Evolutionary conservation across 2,797 vertebrate genomes (phyloP), one percentile per base, ranked within the genome.

Genomic region (Euphonia xanthogaster): DNA sequence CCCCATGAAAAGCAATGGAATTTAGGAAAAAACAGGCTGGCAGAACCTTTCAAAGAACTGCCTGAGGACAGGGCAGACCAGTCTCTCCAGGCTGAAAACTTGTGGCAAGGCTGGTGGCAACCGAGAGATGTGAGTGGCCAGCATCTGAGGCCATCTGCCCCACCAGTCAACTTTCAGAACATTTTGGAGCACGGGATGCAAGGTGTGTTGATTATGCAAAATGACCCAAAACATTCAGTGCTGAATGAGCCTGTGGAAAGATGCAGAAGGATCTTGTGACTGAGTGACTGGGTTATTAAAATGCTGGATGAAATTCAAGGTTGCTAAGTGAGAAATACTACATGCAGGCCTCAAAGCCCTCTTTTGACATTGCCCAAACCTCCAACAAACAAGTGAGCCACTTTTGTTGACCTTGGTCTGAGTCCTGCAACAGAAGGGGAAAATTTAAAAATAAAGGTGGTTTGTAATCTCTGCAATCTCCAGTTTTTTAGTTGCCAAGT

Each of bases 1-100:
- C 11, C 1, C 2, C 0, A 0, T 18, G 55, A 86, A 62, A n/a
- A 79, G 6, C 23, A 75, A 30, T 4, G 8, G 27, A 20, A 73
- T 88, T 83, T 68, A 57, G 23, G 37, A 21, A 39, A 62, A 80
- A 66, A 42, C 1, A 45, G 35, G 16, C 30, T 31, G 31, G 20
- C 15, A 63, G 79, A 85, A 63, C 31, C 25, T 57, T 79, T 48
- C 8, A 39, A 88, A 82, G 28, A 67, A 30, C 24, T 90, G 27
- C 9, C n/a, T 10, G 28, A 30, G 45, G 40, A 42, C 16, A 42
- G 16, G 44, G 18, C 48, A 78, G 48, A 58, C 19, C 18, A 47
- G 3, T 18, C 6, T 79, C 6, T 78, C 22, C 22, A 39, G 20
- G 37, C 0, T 65, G 55, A 72, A 48, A 47, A 75, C 10, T 22